These are phyloP conservation scores for Erpetoichthys calabaricus DNA, from an alignment of 2,797 vertebrate genomes.

Conservation along the genomic window DNA sequence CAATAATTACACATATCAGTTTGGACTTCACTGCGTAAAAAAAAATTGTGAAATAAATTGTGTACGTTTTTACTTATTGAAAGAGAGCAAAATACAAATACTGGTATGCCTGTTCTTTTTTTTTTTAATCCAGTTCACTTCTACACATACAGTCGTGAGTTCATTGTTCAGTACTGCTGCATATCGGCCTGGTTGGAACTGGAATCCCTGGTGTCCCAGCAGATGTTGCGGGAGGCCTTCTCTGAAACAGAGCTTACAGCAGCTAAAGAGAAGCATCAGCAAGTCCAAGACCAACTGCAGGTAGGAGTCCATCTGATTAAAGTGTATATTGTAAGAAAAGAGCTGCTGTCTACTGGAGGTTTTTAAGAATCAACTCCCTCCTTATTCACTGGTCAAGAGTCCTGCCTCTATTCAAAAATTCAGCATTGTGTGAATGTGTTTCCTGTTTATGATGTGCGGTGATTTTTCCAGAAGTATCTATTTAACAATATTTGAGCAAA, in stretches of 20 bases:
- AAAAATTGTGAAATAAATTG: no score
- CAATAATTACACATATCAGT: no score
- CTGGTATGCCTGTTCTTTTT: neutral
- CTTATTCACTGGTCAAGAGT: no score
- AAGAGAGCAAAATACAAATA: no score
- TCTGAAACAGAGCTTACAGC: constrained; percentile 63
- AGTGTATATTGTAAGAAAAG: neutral
- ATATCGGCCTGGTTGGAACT: constrained; percentile 72
- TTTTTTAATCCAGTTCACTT: constrained; percentile 59
- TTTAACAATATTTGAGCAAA: no score
- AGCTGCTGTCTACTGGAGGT: neutral
- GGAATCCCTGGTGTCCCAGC: constrained; percentile 78
- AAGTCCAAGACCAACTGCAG: constrained; percentile 76
- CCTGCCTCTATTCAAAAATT: no score
- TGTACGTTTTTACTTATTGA: no score
- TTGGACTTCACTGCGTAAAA: no score
- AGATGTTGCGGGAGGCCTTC: constrained; percentile 76
- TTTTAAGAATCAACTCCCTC: neutral
- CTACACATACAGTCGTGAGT: constrained; percentile 61
- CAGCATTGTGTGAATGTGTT: no score
- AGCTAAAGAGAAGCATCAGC: constrained; percentile 74
- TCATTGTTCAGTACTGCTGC: constrained; percentile 75
- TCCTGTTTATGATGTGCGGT: no score
- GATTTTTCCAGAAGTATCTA: no score
- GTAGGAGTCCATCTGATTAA: constrained; percentile 25